Percentiles rank a stretch among this genome's conserved stretches.
Evolutionary conservation across 2,113 vertebrate genomes (phyloP).

Genomic region (Hyperopisus bebe): DNA sequence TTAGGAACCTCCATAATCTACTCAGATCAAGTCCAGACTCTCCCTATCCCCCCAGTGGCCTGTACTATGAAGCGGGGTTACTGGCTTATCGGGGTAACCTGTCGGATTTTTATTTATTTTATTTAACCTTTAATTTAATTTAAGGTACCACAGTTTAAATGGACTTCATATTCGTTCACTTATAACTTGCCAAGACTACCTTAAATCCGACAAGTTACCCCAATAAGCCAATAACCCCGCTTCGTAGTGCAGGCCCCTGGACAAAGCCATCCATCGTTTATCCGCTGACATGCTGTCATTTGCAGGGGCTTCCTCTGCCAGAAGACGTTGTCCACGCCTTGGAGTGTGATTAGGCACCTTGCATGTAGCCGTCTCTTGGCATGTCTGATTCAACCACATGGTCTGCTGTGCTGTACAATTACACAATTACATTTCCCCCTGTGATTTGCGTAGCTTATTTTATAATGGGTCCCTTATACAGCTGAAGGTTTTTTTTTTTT

Average conservation of each 20-base stretch:
- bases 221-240: no score
- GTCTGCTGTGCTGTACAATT: neutral
- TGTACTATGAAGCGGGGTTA: no score
- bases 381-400: neutral
- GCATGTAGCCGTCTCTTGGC: neutral
- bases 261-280: neutral
- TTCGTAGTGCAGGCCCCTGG: no score
- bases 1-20: neutral
- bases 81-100: no score
- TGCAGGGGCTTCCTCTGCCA: neutral
- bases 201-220: no score
- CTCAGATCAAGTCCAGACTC: neutral
- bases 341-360: neutral
- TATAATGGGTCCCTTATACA: neutral
- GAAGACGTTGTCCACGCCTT: neutral
- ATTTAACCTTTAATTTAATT: no score
- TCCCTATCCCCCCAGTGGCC: neutral
- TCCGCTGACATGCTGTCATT: neutral
- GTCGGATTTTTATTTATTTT: no score
- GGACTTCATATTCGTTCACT: no score
- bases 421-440: neutral
- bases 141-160: no score
- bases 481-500: neutral
- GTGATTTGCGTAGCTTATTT: neutral
- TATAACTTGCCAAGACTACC: no score